Base-by-base conservation (phyloP, 2,113 vertebrate genomes). In the Lipophrys pholis region DNA sequence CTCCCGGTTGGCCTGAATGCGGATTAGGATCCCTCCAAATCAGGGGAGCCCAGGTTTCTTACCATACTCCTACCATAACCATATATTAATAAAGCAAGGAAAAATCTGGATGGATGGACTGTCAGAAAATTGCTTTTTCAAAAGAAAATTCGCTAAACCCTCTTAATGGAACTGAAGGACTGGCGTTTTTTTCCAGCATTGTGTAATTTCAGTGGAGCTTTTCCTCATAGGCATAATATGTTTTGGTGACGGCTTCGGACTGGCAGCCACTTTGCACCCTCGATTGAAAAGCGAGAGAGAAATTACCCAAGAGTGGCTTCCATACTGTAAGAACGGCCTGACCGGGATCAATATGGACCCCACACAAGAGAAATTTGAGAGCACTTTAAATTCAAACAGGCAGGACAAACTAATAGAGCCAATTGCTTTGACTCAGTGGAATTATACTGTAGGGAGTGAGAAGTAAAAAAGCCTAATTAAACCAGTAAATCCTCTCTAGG, bases 391-490 rank as follows among this genome's bases (percentile, higher is more conserved):
- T 91, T 87, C 76, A 85, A 91, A 76, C 80, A 68, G 59, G 65
- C 81, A 85, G 69, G 64, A 80, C 63, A 87, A 85, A 85, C 85
- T 87, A 91, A 90, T 86, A 76, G 85, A 86, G 83, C 83, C 87
- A 85, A 92, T 89, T 92, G 86, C 83, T 87, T 80, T 62, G 76
- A 85, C 82, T 87, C 77, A 76, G 79, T 78, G 69, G 75, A 87
- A 87, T 88, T 76, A 75, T 42, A 76, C 81, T 76, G 80, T 59
- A 35, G 89, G 82, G 90, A 89, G 68, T 49, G 40, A 69, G 73
- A 46, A 73, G 77, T 87, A 81, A 80, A 81, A 78, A 83, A 56
- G 71, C 64, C 74, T 89, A 91, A 92, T 91, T 91, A 89, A 89
- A 90, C 72, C 64, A 80, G 70, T 90, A 89, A 88, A 90, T 93